Conservation (phyloP, 2,888 invertebrate genomes). For the Drosophila merina region DNA sequence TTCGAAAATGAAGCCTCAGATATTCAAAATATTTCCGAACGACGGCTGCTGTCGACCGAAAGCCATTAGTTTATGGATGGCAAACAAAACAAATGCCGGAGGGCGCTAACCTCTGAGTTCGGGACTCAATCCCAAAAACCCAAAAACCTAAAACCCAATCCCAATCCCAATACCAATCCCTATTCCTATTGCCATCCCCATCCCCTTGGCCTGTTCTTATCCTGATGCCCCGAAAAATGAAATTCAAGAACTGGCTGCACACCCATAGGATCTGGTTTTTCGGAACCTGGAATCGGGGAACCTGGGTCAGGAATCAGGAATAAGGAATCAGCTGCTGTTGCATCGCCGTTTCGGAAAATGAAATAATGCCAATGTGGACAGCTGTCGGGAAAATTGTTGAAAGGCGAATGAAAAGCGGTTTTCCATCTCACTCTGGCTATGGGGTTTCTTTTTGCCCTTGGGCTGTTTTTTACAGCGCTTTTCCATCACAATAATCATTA, state of each 20-base stretch:
- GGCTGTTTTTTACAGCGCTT: slow-evolving; percentile 41
- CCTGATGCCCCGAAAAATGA: slow-evolving; percentile 53
- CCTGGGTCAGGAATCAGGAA: slow-evolving; percentile 74
- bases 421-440: slow-evolving; percentile 43
- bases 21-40: slow-evolving; percentile 56
- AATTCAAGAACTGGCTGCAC: slow-evolving; percentile 72
- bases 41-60: slow-evolving; percentile 26
- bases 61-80: slow-evolving; percentile 68
- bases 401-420: slow-evolving; percentile 74
- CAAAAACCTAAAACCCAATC: slow-evolving; percentile 10
- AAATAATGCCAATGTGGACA: slow-evolving; percentile 70
- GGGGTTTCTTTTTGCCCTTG: slow-evolving; percentile 49
- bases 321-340: slow-evolving; percentile 73
- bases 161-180: slow-evolving; percentile 11
- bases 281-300: slow-evolving; percentile 29
- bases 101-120: slow-evolving; percentile 64
- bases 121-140: slow-evolving; percentile 19
- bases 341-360: slow-evolving; percentile 30
- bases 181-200: not conserved
- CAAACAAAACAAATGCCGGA: slow-evolving; percentile 60
- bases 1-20: slow-evolving; percentile 29
- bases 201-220: slow-evolving; percentile 32
- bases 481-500: slow-evolving; percentile 61
- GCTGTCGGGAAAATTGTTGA: slow-evolving; percentile 73
- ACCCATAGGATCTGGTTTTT: slow-evolving; percentile 9